These are phyloP conservation scores for Dolichoris vasculosae DNA, from an alignment of 1,140 invertebrate species.

Conservation along the genomic window DNA sequence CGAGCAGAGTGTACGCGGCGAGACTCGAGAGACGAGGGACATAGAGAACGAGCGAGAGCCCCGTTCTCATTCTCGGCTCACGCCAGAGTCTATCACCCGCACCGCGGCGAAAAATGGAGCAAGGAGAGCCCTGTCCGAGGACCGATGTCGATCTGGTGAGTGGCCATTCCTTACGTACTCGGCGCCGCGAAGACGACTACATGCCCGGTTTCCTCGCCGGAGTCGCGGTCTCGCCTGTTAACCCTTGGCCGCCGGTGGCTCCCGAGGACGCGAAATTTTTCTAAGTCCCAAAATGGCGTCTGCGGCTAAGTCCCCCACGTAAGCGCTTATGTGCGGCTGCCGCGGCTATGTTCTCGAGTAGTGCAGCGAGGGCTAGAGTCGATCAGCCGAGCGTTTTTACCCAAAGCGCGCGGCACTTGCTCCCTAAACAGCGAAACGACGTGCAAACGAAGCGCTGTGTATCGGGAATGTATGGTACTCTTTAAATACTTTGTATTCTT, in stretches of 20 bases:
- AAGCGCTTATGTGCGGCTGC: slow-evolving; percentile 47
- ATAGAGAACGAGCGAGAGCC: slow-evolving; percentile 28
- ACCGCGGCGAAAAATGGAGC: slow-evolving; percentile 62
- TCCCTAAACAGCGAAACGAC: background rate
- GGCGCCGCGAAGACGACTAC: background rate
- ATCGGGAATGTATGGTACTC: background rate
- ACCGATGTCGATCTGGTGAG: slow-evolving; percentile 65
- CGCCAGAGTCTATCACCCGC: slow-evolving; percentile 62
- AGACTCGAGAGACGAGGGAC: background rate
- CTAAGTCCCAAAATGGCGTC: slow-evolving; percentile 91
- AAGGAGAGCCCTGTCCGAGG: slow-evolving; percentile 60
- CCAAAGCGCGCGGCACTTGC: background rate
- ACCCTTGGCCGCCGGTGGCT: slow-evolving; percentile 49
- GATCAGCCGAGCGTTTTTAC: background rate
- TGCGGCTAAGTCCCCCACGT: slow-evolving; percentile 78
- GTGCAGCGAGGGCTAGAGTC: background rate
- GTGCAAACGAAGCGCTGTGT: background rate
- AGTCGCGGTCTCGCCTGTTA: background rate
- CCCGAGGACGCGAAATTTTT: slow-evolving; percentile 79
- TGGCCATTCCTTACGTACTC: slow-evolving; percentile 51
- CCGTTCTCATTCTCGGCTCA: slow-evolving; percentile 36
- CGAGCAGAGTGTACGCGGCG: background rate
- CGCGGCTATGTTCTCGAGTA: background rate
- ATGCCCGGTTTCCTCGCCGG: slow-evolving; percentile 11
- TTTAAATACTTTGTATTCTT: slow-evolving; percentile 48